These are phyloP conservation scores for Macropodus opercularis DNA, from an alignment of 2,797 vertebrate genomes.

Conservation along the genomic window DNA sequence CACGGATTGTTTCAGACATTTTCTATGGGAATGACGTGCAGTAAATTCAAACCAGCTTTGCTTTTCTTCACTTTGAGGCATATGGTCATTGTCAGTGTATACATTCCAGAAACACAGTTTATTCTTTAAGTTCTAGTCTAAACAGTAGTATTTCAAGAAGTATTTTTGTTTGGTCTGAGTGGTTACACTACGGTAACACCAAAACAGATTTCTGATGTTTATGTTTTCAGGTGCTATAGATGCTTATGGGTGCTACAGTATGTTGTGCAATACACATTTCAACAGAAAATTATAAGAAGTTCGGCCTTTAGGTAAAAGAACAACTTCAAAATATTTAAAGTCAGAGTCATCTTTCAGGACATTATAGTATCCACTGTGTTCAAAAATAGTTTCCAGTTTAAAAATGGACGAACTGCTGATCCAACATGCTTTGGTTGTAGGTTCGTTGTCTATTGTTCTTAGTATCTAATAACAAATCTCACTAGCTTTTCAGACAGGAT, in stretches of 20 bases:
- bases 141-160: slow-evolving; percentile 16
- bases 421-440: neutral
- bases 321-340: neutral
- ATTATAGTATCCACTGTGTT: neutral
- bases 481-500: neutral
- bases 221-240: slow-evolving; percentile 4
- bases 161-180: slow-evolving; percentile 20
- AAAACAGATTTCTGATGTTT: slow-evolving; percentile 1
- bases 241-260: neutral
- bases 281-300: neutral
- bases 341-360: neutral
- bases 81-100: slow-evolving; percentile 33
- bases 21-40: slow-evolving; percentile 32
- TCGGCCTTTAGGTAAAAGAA: neutral
- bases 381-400: neutral
- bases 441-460: neutral
- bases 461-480: slow-evolving; percentile 4
- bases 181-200: slow-evolving; percentile 12
- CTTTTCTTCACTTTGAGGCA: slow-evolving; percentile 8
- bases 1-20: slow-evolving; percentile 25
- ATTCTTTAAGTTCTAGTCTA: slow-evolving; percentile 18
- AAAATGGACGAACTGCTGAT: neutral
- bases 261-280: neutral
- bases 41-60: slow-evolving; percentile 53
- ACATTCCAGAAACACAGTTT: slow-evolving; percentile 27